Conservation (phyloP, 1,140 invertebrate genomes). For the Papilio polytes region DNA sequence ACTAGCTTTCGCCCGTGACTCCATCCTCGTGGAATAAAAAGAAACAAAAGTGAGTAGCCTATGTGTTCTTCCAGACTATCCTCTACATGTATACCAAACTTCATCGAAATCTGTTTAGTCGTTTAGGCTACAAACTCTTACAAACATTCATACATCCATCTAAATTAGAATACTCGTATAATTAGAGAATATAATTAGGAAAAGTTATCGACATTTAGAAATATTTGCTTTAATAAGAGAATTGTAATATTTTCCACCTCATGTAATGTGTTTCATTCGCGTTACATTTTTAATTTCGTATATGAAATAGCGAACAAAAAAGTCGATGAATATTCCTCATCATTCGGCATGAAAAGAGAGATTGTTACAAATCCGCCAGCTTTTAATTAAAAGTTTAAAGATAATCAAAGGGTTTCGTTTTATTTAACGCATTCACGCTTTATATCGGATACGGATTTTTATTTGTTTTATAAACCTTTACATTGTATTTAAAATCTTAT, state of each 20-base stretch:
- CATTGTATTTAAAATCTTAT: not conserved
- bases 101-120: no score
- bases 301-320: not conserved
- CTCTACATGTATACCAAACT: no score
- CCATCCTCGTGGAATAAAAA: no score
- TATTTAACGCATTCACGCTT: not conserved
- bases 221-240: not conserved
- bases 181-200: not conserved
- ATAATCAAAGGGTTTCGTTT: slow-evolving; percentile 15
- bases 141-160: no score
- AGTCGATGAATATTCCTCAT: slow-evolving; percentile 8
- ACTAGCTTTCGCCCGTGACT: no score
- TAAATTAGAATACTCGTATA: no score
- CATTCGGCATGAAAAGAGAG: slow-evolving; percentile 4
- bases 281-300: not conserved
- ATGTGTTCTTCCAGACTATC: no score
- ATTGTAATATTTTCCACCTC: not conserved
- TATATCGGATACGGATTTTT: not conserved
- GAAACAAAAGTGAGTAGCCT: no score
- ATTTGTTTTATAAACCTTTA: not conserved
- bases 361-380: slow-evolving; percentile 18
- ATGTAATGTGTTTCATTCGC: not conserved
- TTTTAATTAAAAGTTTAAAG: slow-evolving; percentile 29
- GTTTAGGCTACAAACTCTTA: no score
- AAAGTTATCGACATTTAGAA: not conserved